These are phyloP conservation scores for Lontra canadensis DNA, from an alignment of 2,113 vertebrate genomes.

Conservation along the genomic window DNA sequence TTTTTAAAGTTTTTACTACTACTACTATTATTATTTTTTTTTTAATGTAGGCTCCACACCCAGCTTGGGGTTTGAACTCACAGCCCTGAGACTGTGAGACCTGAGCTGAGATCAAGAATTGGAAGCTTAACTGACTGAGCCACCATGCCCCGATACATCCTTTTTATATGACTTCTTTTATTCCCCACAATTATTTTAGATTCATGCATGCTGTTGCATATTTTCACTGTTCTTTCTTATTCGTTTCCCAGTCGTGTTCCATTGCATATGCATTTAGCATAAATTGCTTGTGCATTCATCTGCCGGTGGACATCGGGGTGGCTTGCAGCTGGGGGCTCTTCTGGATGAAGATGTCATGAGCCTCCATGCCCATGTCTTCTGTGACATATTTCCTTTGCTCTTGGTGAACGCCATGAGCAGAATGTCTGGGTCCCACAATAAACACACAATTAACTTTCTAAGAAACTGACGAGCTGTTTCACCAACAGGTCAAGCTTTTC, in stretches of 20 bases:
- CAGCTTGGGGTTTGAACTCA: not conserved
- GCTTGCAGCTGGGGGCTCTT: not conserved
- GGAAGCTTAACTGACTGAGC: not conserved
- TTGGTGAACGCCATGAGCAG: not conserved
- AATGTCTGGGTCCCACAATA: not conserved
- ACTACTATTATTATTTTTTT: not conserved
- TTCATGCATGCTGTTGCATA: not conserved
- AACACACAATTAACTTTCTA: not conserved
- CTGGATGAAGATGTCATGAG: not conserved
- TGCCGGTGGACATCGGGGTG: not conserved
- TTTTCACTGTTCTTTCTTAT: not conserved
- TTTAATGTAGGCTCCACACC: not conserved
- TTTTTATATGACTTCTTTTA: not conserved
- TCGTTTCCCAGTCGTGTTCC: not conserved
- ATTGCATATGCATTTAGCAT: not conserved
- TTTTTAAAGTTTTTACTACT: not conserved
- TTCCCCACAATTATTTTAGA: not conserved
- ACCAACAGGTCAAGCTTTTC: not conserved
- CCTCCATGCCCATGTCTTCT: not conserved
- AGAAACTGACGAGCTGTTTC: not conserved
- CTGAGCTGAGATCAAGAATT: not conserved
- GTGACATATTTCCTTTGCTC: not conserved
- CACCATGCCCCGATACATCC: not conserved
- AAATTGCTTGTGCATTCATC: not conserved
- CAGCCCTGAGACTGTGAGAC: not conserved